phyloP scores from a whole-genome alignment of 2,888 invertebrate species.

The Cacoxenus indagator region DNA sequence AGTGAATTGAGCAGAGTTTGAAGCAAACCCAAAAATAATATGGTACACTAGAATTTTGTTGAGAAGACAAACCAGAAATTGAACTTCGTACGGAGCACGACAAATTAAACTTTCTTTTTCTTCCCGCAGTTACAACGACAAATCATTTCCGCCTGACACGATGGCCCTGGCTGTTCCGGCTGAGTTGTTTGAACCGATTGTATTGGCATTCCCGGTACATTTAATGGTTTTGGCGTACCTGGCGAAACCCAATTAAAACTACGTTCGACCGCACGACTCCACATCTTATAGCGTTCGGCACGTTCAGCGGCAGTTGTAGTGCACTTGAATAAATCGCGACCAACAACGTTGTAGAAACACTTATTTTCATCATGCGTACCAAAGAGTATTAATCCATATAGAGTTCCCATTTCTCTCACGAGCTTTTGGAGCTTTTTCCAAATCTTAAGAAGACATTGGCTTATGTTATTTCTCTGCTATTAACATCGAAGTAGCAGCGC shows the following conservation, averaged over 20 bases:
- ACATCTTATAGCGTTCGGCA: conserved; percentile 84
- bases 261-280: conserved; percentile 94
- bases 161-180: not conserved
- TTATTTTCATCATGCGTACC: conserved; percentile 74
- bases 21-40: too few species aligned
- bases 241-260: conserved; percentile 85
- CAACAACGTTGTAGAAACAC: conserved; percentile 65
- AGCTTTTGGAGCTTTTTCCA: too few species aligned
- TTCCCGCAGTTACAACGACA: conserved; percentile 65
- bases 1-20: too few species aligned
- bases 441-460: too few species aligned
- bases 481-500: too few species aligned
- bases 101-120: not conserved
- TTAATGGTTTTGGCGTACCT: conserved; percentile 74
- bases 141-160: conserved; percentile 70
- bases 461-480: too few species aligned
- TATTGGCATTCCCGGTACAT: not conserved
- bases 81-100: too few species aligned
- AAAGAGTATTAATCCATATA: too few species aligned
- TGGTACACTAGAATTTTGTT: too few species aligned
- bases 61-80: too few species aligned
- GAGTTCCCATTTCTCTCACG: too few species aligned
- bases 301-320: conserved; percentile 85
- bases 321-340: conserved; percentile 83
- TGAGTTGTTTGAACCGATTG: conserved; percentile 73